Evolutionary conservation across 2,888 invertebrate species (phyloP), one percentile per base, ranked within the genome.

Genomic region (Coenonympha glycerion): DNA sequence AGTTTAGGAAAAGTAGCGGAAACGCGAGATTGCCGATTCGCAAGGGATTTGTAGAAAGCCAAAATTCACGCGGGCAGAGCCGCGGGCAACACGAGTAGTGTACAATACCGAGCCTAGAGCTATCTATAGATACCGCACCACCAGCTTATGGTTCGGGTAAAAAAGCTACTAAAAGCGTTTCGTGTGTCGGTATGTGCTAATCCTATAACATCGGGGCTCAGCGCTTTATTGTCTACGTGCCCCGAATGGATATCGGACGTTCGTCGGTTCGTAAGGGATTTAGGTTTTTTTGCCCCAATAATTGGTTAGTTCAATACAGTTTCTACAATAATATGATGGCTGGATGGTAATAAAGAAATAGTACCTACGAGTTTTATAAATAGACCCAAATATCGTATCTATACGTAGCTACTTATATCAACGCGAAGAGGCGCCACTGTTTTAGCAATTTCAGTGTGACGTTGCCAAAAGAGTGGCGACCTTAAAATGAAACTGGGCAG

Each of bases 161-260:
- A 34, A 30, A 44, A 50, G 39, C 22, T 44, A 13, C 13, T 49
- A 19, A 48, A 48, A 33, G 24, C 41, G 41, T 16, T 36, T 13
- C 47, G 28, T 36, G 44, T 45, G 50, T 45, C 39, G 53, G 55
- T 47, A 52, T 53, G 55, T 46, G 52, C 40, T 53, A 49, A 53
- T 49, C 52, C 41, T 47, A 33, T 45, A 45, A 54, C 47, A 51
- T 51, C 40, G 50, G 53, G 54, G 44, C 47, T 49, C 49, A 22
- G 30, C 49, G 42, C 30, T 50, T 47, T 34, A 54, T 55, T 52
- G 44, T 55, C 34, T 24, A 53, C 55, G 51, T 52, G 55, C 26
- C 19, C 21, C 5, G 50, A 50, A 55, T 55, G 40, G 34, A 36
- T 22, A 52, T 51, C 37, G 33, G 40, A 36, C 39, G 44, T 44